phyloP scores from a whole-genome alignment of 2,113 vertebrate genomes.

The Scomber scombrus region DNA sequence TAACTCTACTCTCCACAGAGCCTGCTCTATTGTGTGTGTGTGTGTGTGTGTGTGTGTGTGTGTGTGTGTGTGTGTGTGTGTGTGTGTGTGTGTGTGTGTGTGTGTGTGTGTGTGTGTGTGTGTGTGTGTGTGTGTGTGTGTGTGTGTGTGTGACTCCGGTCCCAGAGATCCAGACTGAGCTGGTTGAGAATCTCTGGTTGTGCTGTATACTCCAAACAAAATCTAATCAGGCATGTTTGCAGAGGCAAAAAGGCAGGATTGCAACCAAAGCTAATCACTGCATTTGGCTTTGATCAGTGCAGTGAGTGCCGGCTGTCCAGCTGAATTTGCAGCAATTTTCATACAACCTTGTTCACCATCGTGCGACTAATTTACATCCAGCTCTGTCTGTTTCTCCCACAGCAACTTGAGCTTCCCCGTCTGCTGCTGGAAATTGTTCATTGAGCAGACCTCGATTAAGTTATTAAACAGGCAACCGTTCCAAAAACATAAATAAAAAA shows the following conservation, averaged over 20 bases:
- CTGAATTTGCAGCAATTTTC: slow-evolving; percentile 14
- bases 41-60: neutral
- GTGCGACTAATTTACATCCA: slow-evolving; percentile 4
- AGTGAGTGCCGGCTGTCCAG: neutral
- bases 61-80: no score
- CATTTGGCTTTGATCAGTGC: slow-evolving; percentile 29
- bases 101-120: neutral
- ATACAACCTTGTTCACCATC: slow-evolving; percentile 25
- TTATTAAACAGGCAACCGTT: neutral
- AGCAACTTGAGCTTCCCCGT: neutral
- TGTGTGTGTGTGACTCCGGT: slow-evolving; percentile 1
- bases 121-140: neutral
- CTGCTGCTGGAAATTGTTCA: slow-evolving; percentile 6
- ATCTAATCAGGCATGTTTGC: slow-evolving; percentile 14
- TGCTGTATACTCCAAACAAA: slow-evolving; percentile 5
- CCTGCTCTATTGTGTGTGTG: neutral
- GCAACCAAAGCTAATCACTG: slow-evolving; percentile 21
- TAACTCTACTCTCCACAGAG: slow-evolving; percentile 12
- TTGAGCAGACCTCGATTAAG: neutral
- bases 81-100: no score
- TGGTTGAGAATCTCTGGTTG: slow-evolving; percentile 4
- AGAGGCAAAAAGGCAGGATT: neutral
- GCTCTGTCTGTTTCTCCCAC: neutral
- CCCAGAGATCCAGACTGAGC: slow-evolving; percentile 22
- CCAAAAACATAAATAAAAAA: neutral